phyloP scores from a whole-genome alignment of 2,888 invertebrate species.

The Leptothorax acervorum region DNA sequence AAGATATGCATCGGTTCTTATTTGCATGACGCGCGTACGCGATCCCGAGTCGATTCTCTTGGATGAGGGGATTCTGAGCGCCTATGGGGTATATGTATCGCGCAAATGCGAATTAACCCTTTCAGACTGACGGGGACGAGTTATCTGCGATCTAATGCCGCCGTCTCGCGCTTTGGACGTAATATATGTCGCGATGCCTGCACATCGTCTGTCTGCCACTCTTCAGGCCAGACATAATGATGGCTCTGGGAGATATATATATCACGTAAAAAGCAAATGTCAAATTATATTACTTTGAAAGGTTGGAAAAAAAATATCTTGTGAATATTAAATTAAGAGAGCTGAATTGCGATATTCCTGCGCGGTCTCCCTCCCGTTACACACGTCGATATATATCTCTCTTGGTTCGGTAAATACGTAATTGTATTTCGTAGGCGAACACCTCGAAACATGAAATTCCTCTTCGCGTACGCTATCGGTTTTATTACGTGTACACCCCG shows the following conservation, averaged over 20 bases:
- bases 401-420: slow-evolving; percentile 65
- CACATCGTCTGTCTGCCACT: slow-evolving; percentile 21
- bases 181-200: slow-evolving; percentile 26
- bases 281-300: not conserved
- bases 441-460: slow-evolving; percentile 43
- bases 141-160: slow-evolving; percentile 44
- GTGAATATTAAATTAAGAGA: slow-evolving; percentile 6
- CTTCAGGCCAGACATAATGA: slow-evolving; percentile 18
- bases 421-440: slow-evolving; percentile 67
- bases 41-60: slow-evolving; percentile 43
- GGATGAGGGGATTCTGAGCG: slow-evolving; percentile 22
- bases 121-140: slow-evolving; percentile 34
- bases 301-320: not conserved
- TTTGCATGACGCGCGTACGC: slow-evolving; percentile 44
- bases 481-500: slow-evolving; percentile 49
- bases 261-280: not conserved
- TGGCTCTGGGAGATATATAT: not conserved
- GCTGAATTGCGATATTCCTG: not conserved
- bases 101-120: slow-evolving; percentile 47
- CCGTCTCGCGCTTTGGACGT: slow-evolving; percentile 4
- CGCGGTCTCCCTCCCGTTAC: not conserved
- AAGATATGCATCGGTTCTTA: slow-evolving; percentile 48
- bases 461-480: slow-evolving; percentile 53
- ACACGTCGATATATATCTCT: not conserved
- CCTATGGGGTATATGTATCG: slow-evolving; percentile 31